Evolutionary conservation across 2,888 invertebrate species (phyloP).

Genomic region (Patella ulyssiponensis): DNA sequence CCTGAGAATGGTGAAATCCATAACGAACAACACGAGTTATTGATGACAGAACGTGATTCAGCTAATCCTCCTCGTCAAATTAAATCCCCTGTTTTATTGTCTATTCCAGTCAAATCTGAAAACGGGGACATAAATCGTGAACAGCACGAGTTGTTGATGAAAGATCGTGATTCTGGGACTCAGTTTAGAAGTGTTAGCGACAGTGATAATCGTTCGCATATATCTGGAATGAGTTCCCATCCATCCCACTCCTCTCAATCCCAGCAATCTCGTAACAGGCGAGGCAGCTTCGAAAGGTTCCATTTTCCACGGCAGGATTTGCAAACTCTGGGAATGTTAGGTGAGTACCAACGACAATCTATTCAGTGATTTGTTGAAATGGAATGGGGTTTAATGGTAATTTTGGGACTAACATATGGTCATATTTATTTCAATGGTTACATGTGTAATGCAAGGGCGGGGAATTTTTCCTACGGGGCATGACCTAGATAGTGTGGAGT

Average conservation of each 20-base stretch:
- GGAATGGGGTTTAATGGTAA: neutral
- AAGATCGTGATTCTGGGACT: conserved; percentile 71
- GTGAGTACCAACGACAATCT: conserved; percentile 59
- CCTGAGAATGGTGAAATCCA: no score
- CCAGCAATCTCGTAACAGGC: conserved; percentile 75
- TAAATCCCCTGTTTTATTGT: neutral
- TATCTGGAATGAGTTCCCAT: conserved; percentile 69
- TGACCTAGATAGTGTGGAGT: no score
- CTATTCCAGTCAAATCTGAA: conserved; percentile 77
- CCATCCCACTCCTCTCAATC: conserved; percentile 74
- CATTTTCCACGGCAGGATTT: conserved; percentile 81
- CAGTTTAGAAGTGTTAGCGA: conserved; percentile 72
- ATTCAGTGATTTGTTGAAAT: neutral
- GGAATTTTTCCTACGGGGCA: no score
- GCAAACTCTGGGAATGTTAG: conserved; percentile 76
- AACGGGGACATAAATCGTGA: conserved; percentile 75
- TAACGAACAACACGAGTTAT: no score
- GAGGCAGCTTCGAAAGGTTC: conserved; percentile 81
- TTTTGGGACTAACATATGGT: no score
- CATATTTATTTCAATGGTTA: no score
- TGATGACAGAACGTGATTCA: no score
- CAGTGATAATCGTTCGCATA: conserved; percentile 72
- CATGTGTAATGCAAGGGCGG: no score
- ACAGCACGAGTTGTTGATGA: conserved; percentile 68
- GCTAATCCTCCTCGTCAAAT: no score